These are phyloP conservation scores for Maccullochella peelii DNA, from an alignment of 2,113 vertebrate genomes.

Conservation along the genomic window DNA sequence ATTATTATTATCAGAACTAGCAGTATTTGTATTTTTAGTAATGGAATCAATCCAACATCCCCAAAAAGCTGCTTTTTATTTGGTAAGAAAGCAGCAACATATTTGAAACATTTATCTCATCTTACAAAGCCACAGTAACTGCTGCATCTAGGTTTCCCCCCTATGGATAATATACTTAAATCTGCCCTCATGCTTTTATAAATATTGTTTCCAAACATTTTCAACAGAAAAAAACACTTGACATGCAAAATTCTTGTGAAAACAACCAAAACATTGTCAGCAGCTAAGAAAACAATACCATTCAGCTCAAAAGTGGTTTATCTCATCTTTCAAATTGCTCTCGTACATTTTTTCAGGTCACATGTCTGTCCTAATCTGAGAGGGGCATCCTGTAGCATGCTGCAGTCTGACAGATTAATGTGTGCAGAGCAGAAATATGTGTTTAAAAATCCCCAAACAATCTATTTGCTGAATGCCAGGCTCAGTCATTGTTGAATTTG, in stretches of 20 bases:
- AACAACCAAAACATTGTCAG: not conserved
- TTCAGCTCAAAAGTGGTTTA: constrained; percentile 1
- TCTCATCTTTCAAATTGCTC: constrained; percentile 10
- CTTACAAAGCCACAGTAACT: not conserved
- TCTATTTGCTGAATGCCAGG: not conserved
- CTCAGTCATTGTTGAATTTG: constrained; percentile 21
- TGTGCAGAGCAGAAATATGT: not conserved
- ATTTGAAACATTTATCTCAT: not conserved
- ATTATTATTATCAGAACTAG: not conserved
- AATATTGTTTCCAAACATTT: not conserved
- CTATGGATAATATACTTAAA: not conserved
- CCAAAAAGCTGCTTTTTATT: not conserved
- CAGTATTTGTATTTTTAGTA: not conserved
- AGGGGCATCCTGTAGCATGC: not conserved
- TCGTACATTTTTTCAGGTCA: not conserved
- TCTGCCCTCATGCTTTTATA: not conserved
- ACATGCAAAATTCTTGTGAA: not conserved
- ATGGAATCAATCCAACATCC: not conserved
- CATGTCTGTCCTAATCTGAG: not conserved
- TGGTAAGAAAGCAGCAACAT: not conserved
- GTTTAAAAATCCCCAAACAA: constrained; percentile 26
- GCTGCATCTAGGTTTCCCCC: not conserved
- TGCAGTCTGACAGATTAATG: not conserved
- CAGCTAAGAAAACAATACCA: not conserved
- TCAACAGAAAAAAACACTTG: too few relatives aligned